Evolutionary conservation across 2,113 vertebrate species (phyloP).

Genomic region (Megaleporinus macrocephalus): DNA sequence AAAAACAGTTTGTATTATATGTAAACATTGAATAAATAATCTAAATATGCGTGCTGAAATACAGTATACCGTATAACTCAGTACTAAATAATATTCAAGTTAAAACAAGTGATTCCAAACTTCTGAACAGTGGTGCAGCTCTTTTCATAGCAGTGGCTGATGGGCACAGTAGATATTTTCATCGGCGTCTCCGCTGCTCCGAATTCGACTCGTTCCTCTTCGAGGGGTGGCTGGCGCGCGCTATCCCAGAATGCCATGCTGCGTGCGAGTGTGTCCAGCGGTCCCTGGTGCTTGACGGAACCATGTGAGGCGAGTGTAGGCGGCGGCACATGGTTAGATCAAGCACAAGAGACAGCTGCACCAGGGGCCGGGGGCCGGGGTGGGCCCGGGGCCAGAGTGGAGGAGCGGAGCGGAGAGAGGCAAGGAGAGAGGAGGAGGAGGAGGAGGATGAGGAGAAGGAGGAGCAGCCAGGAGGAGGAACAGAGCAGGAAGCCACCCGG

Average conservation of each 20-base stretch:
- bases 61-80: too few relatives aligned
- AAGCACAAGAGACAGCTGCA: conserved; percentile 99
- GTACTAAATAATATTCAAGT: too few relatives aligned
- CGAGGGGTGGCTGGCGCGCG: conserved; percentile 60
- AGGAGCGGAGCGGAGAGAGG: conserved; percentile 86
- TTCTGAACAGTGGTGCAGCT: not conserved
- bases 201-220: conserved; percentile 40
- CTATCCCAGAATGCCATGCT: conserved; percentile 87
- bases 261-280: conserved; percentile 90
- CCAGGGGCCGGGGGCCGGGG: conserved; percentile 81
- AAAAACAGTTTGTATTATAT: too few relatives aligned
- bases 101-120: not conserved
- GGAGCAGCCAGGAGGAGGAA: conserved; percentile 77
- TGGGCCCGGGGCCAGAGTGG: conserved; percentile 83
- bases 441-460: conserved; percentile 83
- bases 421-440: conserved; percentile 82
- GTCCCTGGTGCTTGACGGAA: conserved; percentile 99
- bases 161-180: not conserved
- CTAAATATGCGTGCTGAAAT: too few relatives aligned
- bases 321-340: conserved; percentile 99
- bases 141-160: conserved; percentile 6
- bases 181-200: not conserved
- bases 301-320: conserved; percentile 99
- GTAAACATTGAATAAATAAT: too few relatives aligned
- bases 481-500: conserved; percentile 61